Conservation (phyloP, 2,888 invertebrate species). For the Sipha maydis region DNA sequence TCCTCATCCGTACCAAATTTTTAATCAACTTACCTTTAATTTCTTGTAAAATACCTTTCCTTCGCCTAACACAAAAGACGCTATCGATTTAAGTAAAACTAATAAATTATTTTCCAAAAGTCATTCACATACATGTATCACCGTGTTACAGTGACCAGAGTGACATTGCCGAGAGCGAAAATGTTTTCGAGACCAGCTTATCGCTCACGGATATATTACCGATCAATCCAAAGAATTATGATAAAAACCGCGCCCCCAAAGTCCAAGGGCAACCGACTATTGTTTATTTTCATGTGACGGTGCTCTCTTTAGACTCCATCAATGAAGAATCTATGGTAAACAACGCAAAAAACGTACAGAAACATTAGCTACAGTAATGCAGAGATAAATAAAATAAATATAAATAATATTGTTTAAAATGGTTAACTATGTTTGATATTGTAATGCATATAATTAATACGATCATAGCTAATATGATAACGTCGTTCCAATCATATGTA, state of each 20-base stretch:
- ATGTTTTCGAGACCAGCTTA: slow-evolving; percentile 73
- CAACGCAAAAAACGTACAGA: not conserved
- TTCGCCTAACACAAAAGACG: not conserved
- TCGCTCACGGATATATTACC: slow-evolving; percentile 88
- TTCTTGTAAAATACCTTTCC: not conserved
- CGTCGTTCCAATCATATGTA: no score
- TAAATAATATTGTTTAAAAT: no score
- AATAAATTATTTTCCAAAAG: not conserved
- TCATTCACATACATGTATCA: not conserved
- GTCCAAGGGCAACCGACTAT: slow-evolving; percentile 85
- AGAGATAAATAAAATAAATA: not conserved
- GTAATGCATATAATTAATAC: no score
- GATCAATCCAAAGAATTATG: slow-evolving; percentile 84
- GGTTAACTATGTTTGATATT: no score
- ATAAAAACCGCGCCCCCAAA: slow-evolving; percentile 90
- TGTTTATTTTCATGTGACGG: slow-evolving; percentile 91
- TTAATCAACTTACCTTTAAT: no score
- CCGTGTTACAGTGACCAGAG: slow-evolving; percentile 45
- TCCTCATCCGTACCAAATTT: no score
- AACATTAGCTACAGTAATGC: not conserved
- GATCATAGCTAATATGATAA: no score
- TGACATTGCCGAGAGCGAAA: slow-evolving; percentile 62
- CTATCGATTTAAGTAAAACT: not conserved
- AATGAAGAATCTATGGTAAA: slow-evolving; percentile 93
- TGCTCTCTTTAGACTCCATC: slow-evolving; percentile 90